Conservation (phyloP, 2,888 invertebrate species). For the Drosophila aldrichi region DNA sequence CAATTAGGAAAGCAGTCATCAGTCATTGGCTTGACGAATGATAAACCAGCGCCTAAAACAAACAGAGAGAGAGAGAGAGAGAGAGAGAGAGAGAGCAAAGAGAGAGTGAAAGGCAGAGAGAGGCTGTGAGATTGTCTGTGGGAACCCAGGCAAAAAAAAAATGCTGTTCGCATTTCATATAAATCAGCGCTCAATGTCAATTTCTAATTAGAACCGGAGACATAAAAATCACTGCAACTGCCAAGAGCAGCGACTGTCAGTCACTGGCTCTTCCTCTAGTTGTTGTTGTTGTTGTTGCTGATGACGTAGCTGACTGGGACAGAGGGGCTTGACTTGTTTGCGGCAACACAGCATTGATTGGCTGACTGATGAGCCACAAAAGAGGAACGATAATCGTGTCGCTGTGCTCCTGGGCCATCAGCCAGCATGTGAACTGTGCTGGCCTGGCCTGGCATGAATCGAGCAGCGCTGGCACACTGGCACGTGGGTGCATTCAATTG, state of each 20-base stretch:
- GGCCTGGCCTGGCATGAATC: conserved; percentile 30
- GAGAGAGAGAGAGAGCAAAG: not conserved
- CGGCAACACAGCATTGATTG: conserved; percentile 68
- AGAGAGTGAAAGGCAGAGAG: too few relatives aligned
- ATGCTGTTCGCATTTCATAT: conserved; percentile 57
- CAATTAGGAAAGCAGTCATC: conserved; percentile 62
- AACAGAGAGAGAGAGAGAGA: not conserved
- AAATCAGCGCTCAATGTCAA: conserved; percentile 77
- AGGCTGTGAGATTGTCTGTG: conserved; percentile 54
- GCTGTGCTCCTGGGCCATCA: conserved; percentile 19
- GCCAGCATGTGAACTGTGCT: conserved; percentile 8
- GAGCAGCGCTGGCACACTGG: conserved; percentile 44
- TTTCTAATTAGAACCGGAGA: conserved; percentile 78
- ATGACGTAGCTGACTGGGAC: conserved; percentile 20
- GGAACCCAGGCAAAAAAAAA: conserved; percentile 53
- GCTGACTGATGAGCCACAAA: conserved; percentile 47
- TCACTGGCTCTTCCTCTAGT: not conserved
- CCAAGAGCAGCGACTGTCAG: conserved; percentile 33
- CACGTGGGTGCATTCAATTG: conserved; percentile 67
- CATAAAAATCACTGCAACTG: conserved; percentile 65
- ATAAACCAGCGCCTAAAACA: conserved; percentile 28
- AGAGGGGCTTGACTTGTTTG: conserved; percentile 49
- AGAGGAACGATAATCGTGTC: conserved; percentile 55
- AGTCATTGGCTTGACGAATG: conserved; percentile 50
- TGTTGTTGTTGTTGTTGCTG: not conserved